Conservation (phyloP, 92 coral and sea anemone genomes). For the Porites cylindrica region DNA sequence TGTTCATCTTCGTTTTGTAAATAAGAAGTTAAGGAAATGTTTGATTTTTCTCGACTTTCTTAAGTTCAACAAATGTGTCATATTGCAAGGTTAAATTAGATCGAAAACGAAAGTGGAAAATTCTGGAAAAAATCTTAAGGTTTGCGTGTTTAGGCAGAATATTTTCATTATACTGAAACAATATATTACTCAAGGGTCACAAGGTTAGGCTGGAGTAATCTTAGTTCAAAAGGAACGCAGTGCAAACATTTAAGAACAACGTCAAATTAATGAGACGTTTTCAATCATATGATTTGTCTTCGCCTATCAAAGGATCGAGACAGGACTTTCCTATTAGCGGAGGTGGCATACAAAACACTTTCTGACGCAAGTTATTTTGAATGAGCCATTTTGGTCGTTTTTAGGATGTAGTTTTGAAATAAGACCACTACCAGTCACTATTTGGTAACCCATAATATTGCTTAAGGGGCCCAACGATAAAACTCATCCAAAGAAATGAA, state of each 20-base stretch:
- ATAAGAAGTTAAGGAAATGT: not conserved
- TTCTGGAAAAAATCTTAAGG: not conserved
- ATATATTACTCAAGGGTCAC: constrained; percentile 29
- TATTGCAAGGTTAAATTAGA: not conserved
- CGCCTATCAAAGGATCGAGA: not conserved
- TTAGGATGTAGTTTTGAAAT: no score
- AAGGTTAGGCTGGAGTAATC: constrained; percentile 27
- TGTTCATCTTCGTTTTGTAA: constrained; percentile 12
- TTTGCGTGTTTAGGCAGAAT: constrained; percentile 27
- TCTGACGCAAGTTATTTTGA: not conserved
- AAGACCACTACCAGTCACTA: no score
- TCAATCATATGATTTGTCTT: constrained; percentile 10
- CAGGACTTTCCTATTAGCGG: not conserved
- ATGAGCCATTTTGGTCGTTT: not conserved
- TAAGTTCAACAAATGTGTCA: not conserved
- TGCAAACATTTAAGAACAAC: constrained; percentile 32
- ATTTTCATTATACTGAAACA: constrained; percentile 1
- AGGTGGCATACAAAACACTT: not conserved
- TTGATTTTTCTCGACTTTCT: not conserved
- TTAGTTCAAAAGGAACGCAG: constrained; percentile 37
- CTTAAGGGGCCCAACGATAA: no score
- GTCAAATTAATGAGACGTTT: constrained; percentile 44
- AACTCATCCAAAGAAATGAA: no score
- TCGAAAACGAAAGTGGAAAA: no score
- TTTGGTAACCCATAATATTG: no score